phyloP scores from a whole-genome alignment of 2,888 invertebrate genomes.

The Agonopterix alstromeriana region DNA sequence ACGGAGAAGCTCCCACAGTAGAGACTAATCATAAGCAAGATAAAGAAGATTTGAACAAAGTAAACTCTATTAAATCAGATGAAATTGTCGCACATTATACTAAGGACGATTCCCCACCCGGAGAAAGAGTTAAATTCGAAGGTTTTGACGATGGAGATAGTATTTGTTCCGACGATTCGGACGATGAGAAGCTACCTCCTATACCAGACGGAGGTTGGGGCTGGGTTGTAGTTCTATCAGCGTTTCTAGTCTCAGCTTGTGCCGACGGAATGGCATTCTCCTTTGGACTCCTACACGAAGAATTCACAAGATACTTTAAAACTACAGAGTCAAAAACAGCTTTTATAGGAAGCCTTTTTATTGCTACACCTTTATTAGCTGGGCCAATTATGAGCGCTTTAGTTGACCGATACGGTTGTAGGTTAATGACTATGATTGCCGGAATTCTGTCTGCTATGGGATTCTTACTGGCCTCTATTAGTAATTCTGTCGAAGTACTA shows the following conservation, averaged over 20 bases:
- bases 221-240: constrained; percentile 91
- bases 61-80: constrained; percentile 51
- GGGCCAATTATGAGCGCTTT: constrained; percentile 90
- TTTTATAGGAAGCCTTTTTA: constrained; percentile 91
- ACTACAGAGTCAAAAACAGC: constrained; percentile 90
- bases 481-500: constrained; percentile 83
- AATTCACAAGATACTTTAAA: constrained; percentile 86
- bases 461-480: constrained; percentile 83
- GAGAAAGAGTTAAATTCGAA: constrained; percentile 61
- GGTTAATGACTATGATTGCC: constrained; percentile 83
- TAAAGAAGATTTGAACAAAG: constrained; percentile 47
- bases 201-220: constrained; percentile 92
- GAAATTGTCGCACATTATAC: constrained; percentile 35
- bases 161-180: constrained; percentile 50
- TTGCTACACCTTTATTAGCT: constrained; percentile 90
- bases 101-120: constrained; percentile 28
- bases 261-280: constrained; percentile 95
- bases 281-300: constrained; percentile 91
- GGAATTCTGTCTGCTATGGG: constrained; percentile 84
- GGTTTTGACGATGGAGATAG: constrained; percentile 66
- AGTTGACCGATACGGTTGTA: constrained; percentile 89
- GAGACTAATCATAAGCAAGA: background rate
- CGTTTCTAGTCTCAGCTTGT: constrained; percentile 90
- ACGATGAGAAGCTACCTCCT: constrained; percentile 63
- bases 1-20: too few species aligned